Evolutionary conservation across 2,888 invertebrate species (phyloP), one percentile per base, ranked within the genome.

Genomic region (Hololepta plana): DNA sequence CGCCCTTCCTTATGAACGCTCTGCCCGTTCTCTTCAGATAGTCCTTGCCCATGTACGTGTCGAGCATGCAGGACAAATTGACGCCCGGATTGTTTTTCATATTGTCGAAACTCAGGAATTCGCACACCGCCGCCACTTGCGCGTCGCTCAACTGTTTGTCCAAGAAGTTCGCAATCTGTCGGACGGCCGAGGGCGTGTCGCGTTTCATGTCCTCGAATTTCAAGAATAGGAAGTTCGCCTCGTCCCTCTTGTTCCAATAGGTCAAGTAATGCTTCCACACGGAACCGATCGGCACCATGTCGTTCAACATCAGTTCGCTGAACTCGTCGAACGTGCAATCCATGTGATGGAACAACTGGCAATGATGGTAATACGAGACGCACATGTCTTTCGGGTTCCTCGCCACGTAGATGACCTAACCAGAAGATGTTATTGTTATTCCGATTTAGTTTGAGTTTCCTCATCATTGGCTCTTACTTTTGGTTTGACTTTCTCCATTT

Each of bases 371-470:
- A 45, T 75, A 87, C 0, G 90, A 90, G 0, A 90, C 82, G 33
- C 76, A 77, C 43, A 80, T 70, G 48, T 91, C 91, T 51, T 88
- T 88, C 1, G 90, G 85, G 55, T 91, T 85, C 24, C 91, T 67
- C 1, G 80, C 69, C 2, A 82, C 73, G 51, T 90, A 91, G 33
- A 91, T 71, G 11, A 87, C 71, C 80, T 85, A 46, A 23, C 40
- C n/a, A n/a, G n/a, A n/a, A n/a, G n/a, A n/a, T n/a, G n/a, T n/a
- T n/a, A n/a, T n/a, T n/a, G n/a, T n/a, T n/a, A 15, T 23, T 2
- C 2, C 4, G 22, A 23, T 17, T n/a, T 19, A 9, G 9, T 3
- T 9, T 11, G 10, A 17, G 11, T 14, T n/a, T 12, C 12, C 13
- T 2, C 13, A 3, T 21, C n/a, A n/a, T n/a, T n/a, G n/a, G n/a